Evolutionary conservation across 1,140 invertebrate genomes (phyloP).

Genomic region (Ceratoteleas bidentatus): DNA sequence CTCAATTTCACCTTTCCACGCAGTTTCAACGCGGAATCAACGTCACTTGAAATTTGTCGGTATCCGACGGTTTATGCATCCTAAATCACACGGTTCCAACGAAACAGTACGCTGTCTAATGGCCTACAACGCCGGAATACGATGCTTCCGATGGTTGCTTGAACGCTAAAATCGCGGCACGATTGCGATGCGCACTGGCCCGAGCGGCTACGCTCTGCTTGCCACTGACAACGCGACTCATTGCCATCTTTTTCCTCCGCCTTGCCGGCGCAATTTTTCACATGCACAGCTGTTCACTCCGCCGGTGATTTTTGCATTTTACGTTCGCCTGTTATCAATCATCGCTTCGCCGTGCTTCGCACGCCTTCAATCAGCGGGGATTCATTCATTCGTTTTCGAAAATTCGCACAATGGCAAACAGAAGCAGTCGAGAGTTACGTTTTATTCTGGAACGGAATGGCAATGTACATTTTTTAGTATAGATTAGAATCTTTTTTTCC

Average conservation of each 20-base stretch:
- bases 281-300: slow-evolving; percentile 28
- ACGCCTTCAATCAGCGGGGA: neutral
- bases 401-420: neutral
- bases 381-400: slow-evolving; percentile 10
- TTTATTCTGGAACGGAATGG: too few species aligned
- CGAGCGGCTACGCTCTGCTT: slow-evolving; percentile 78
- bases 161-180: slow-evolving; percentile 71
- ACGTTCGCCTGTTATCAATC: slow-evolving; percentile 23
- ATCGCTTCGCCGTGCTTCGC: neutral
- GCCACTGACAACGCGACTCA: slow-evolving; percentile 75
- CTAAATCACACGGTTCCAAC: slow-evolving; percentile 37
- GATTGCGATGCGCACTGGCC: slow-evolving; percentile 78
- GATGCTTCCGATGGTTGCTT: slow-evolving; percentile 52
- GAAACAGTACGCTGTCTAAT: slow-evolving; percentile 35
- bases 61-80: slow-evolving; percentile 39
- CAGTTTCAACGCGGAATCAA: slow-evolving; percentile 14
- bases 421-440: too few species aligned
- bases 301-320: slow-evolving; percentile 6
- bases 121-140: slow-evolving; percentile 39
- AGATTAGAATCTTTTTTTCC: too few species aligned
- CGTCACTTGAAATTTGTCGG: too few species aligned
- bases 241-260: slow-evolving; percentile 69
- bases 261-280: slow-evolving; percentile 24
- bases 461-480: too few species aligned
- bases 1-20: slow-evolving; percentile 30